Conservation (phyloP, 2,113 vertebrate species). For the Colossoma macropomum region DNA sequence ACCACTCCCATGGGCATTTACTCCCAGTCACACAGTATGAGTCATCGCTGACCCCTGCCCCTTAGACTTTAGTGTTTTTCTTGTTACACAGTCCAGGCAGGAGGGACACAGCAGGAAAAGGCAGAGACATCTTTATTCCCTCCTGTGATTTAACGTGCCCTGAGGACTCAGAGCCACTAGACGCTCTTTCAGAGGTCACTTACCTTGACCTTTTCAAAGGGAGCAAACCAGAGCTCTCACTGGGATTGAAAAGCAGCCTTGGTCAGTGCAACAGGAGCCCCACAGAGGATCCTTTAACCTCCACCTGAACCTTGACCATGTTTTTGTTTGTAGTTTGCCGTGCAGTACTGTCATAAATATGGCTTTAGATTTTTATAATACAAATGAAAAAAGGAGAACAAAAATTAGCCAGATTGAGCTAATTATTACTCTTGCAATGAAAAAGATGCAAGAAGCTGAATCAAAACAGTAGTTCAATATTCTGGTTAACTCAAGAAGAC, state of each 20-base stretch:
- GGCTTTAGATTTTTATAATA: too few species aligned
- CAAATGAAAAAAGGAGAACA: too few species aligned
- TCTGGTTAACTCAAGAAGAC: too few species aligned
- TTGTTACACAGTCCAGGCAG: background rate
- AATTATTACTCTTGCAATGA: too few species aligned
- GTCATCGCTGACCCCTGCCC: background rate
- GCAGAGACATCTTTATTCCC: conserved; percentile 15
- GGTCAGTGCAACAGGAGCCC: conserved; percentile 14
- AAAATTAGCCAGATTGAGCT: too few species aligned
- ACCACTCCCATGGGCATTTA: conserved; percentile 34
- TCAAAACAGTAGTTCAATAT: too few species aligned
- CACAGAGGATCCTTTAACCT: background rate
- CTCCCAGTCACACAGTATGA: conserved; percentile 15
- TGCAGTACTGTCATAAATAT: background rate
- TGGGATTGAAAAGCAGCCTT: background rate
- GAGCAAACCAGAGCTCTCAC: background rate
- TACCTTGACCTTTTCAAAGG: conserved; percentile 28
- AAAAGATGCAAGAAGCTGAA: too few species aligned
- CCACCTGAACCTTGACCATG: conserved; percentile 5
- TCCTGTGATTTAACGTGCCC: conserved; percentile 34
- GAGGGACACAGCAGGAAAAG: conserved; percentile 20
- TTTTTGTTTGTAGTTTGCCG: background rate
- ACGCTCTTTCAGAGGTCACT: conserved; percentile 13
- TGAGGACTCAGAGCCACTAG: background rate
- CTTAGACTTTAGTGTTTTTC: background rate